A percentile compares a stretch with the other conserved stretches of the same genome.
Evolutionary conservation across 2,888 invertebrate genomes (phyloP).

Genomic region (Dusona sp.): DNA sequence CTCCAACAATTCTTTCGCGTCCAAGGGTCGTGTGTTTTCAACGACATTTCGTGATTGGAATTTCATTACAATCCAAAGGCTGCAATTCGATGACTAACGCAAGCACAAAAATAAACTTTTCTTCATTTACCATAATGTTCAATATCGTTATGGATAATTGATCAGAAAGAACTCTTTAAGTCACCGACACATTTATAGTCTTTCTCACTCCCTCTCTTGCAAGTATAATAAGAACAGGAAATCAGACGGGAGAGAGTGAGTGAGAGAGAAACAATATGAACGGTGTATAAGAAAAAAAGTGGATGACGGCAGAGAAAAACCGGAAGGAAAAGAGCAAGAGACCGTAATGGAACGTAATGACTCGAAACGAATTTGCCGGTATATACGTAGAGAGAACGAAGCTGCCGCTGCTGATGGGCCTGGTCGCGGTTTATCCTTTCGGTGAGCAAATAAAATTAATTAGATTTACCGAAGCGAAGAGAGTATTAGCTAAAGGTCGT

Average conservation of each 20-base stretch:
- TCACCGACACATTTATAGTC: slow-evolving; percentile 6
- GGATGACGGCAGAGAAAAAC: slow-evolving; percentile 20
- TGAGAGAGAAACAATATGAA: not conserved
- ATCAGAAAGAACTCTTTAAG: not conserved
- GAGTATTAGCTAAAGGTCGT: slow-evolving; percentile 62
- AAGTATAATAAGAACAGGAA: slow-evolving; percentile 20
- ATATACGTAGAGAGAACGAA: slow-evolving; percentile 18
- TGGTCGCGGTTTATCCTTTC: slow-evolving; percentile 58
- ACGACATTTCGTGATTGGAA: slow-evolving; percentile 69
- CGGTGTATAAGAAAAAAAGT: slow-evolving; percentile 23
- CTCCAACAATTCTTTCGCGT: slow-evolving; percentile 33
- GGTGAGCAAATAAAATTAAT: slow-evolving; percentile 67
- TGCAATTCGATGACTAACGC: slow-evolving; percentile 5
- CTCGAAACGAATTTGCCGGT: slow-evolving; percentile 61
- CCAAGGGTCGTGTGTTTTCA: not conserved
- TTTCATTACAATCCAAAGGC: slow-evolving; percentile 41
- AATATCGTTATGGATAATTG: not conserved
- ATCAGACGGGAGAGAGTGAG: not conserved
- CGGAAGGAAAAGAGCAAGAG: slow-evolving; percentile 23
- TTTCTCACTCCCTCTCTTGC: not conserved
- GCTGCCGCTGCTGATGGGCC: slow-evolving; percentile 23
- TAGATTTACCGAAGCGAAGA: slow-evolving; percentile 65
- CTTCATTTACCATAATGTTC: not conserved
- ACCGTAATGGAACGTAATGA: slow-evolving; percentile 64
- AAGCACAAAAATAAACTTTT: not conserved